A percentile compares a stretch with the other conserved stretches of the same genome.
phyloP scores from a whole-genome alignment of 2,797 vertebrate genomes.

The Siniperca undulata region DNA sequence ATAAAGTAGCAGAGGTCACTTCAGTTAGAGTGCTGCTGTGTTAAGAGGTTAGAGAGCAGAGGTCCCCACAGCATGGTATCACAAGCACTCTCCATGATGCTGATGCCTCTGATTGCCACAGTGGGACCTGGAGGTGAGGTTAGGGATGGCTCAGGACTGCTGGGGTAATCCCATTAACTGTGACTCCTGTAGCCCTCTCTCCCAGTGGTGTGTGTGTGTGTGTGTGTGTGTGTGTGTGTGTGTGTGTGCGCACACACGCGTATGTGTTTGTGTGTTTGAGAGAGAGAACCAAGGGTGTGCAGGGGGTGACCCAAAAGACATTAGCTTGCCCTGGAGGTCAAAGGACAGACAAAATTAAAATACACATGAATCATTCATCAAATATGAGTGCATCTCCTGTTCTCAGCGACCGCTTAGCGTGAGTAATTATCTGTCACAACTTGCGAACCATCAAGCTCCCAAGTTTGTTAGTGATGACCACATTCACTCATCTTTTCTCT shows the following conservation, averaged over 20 bases:
- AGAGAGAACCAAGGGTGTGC: conserved; percentile 33
- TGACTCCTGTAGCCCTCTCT: conserved; percentile 81
- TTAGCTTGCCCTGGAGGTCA: conserved; percentile 79
- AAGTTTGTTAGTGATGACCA: conserved; percentile 28
- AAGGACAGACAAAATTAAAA: conserved; percentile 80
- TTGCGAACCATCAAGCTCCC: conserved; percentile 25
- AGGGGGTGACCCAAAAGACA: conserved; percentile 76
- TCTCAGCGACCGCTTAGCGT: conserved; percentile 44
- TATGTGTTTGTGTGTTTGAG: conserved; percentile 38
- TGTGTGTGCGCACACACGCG: conserved; percentile 21
- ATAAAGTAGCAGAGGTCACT: conserved; percentile 83
- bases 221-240: conserved; percentile 48
- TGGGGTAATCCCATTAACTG: conserved; percentile 90
- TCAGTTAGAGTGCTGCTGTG: conserved; percentile 84
- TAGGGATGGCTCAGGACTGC: conserved; percentile 81
- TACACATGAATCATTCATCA: conserved; percentile 77
- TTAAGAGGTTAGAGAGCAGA: conserved; percentile 85
- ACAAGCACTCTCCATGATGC: conserved; percentile 84
- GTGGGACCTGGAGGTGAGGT: conserved; percentile 82
- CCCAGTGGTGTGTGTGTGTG: conserved; percentile 44
- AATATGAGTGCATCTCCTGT: conserved; percentile 71
- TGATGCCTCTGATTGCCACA: conserved; percentile 83
- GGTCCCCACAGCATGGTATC: conserved; percentile 81
- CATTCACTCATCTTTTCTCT: conserved; percentile 7
- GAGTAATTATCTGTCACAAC: conserved; percentile 71